Evolutionary conservation across 2,113 vertebrate genomes (phyloP).

Genomic region (Pipra filicauda): DNA sequence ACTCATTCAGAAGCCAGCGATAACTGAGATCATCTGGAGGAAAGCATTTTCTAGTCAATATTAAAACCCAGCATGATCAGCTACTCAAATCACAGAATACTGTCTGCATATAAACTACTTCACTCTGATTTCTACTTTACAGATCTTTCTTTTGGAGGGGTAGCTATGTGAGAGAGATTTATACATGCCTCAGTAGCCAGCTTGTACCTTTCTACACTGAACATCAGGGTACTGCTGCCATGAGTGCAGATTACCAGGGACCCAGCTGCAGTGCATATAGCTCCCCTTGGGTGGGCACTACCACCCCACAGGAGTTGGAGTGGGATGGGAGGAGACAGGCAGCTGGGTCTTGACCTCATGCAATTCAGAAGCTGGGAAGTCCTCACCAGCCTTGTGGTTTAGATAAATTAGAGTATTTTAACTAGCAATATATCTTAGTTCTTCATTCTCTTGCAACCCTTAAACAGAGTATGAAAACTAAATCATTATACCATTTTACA

Average conservation of each 20-base stretch:
- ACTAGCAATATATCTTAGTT: not conserved
- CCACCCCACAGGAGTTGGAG: not conserved
- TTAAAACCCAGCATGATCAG: not conserved
- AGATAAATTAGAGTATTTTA: not conserved
- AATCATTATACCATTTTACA: not conserved
- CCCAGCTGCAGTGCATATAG: rapidly evolving
- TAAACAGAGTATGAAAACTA: not conserved
- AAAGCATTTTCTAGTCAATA: slow-evolving; percentile 52
- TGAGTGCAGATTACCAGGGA: not conserved
- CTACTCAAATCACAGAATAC: not conserved
- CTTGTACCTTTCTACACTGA: not conserved
- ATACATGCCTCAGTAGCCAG: not conserved
- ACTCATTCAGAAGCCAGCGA: slow-evolving; percentile 97
- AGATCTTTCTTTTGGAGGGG: not conserved
- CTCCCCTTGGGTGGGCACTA: not conserved
- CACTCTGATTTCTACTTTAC: not conserved
- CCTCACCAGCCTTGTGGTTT: not conserved
- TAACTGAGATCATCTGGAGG: slow-evolving; percentile 89
- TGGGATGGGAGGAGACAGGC: not conserved
- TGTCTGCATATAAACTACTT: not conserved
- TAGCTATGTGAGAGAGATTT: not conserved
- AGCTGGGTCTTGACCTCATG: not conserved
- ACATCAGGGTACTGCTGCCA: not conserved
- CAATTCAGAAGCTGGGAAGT: not conserved
- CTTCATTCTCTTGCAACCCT: not conserved